Evolutionary conservation across 2,113 vertebrate genomes (phyloP).

Genomic region (Steatornis caripensis): DNA sequence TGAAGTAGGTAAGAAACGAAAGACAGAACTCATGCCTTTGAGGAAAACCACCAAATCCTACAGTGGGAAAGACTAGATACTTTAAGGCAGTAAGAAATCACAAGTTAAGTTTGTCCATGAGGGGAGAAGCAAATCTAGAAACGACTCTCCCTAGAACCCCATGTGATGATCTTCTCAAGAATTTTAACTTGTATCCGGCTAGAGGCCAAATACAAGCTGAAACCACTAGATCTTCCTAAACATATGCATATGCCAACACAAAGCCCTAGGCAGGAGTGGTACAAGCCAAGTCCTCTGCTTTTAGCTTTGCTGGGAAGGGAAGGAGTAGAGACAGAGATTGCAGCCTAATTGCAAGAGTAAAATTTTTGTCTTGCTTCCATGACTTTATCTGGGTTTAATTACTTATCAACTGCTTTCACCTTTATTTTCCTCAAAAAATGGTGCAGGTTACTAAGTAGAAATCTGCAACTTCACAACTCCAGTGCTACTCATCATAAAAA

Average conservation of each 20-base stretch:
- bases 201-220: conserved; percentile 29
- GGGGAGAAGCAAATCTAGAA: not conserved
- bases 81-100: not conserved
- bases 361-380: not conserved
- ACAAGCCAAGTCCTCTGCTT: not conserved
- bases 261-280: conserved; percentile 37
- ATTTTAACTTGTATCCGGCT: not conserved
- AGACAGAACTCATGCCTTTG: not conserved
- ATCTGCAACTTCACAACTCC: not conserved
- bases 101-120: not conserved
- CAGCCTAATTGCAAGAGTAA: not conserved
- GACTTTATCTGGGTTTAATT: conserved; percentile 17
- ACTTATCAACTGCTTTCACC: not conserved
- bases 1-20: not conserved
- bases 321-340: not conserved
- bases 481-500: not conserved
- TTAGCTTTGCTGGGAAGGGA: not conserved
- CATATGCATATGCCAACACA: not conserved
- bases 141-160: not conserved
- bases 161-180: not conserved
- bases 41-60: not conserved
- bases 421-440: not conserved
- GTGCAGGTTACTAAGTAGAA: not conserved
- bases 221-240: conserved; percentile 1
- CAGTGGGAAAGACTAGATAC: not conserved